These are phyloP conservation scores for Corticium candelabrum DNA, from an alignment of 37 sponge, comb jelly and placozoan genomes.

Conservation along the genomic window DNA sequence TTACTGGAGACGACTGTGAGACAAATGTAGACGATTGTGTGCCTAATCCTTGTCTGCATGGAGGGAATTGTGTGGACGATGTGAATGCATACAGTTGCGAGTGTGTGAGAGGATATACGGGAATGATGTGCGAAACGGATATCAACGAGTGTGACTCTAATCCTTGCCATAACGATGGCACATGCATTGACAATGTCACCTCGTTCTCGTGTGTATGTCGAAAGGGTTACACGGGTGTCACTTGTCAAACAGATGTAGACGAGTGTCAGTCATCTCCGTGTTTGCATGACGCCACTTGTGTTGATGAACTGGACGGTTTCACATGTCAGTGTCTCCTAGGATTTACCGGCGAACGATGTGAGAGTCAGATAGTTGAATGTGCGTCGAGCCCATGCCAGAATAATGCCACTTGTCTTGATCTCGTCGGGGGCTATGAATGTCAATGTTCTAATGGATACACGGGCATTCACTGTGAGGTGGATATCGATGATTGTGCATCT, in stretches of 20 bases:
- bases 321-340: not conserved
- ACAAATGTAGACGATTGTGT: not conserved
- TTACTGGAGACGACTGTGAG: not conserved
- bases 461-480: not conserved
- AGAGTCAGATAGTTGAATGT: not conserved
- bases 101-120: not conserved
- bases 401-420: not conserved
- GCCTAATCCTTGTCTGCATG: slow-evolving; percentile 22
- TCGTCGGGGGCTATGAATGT: not conserved
- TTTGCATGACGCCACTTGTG: not conserved
- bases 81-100: not conserved
- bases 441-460: not conserved
- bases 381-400: not conserved
- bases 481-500: slow-evolving; percentile 5
- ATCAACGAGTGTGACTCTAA: not conserved
- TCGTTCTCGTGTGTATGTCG: slow-evolving; percentile 8
- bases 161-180: slow-evolving; percentile 16
- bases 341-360: not conserved
- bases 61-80: not conserved
- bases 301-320: not conserved
- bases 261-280: not conserved
- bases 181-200: slow-evolving; percentile 3
- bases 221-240: not conserved
- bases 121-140: not conserved
- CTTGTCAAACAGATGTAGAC: not conserved